Evolutionary conservation across 2,888 invertebrate genomes (phyloP).

Genomic region (Koerneria pararmatus): DNA sequence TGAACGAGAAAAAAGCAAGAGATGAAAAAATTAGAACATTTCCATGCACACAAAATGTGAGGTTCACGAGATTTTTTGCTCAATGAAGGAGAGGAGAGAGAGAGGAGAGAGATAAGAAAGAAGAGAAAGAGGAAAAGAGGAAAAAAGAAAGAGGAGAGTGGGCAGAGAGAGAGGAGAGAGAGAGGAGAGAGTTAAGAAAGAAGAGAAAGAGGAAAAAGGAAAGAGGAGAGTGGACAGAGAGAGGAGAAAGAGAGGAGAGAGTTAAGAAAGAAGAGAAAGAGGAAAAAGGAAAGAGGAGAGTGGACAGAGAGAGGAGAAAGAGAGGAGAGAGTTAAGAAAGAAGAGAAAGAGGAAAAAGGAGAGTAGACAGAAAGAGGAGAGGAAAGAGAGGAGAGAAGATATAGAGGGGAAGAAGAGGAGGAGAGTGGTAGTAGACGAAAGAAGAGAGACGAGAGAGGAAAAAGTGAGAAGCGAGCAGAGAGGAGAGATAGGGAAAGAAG

Average conservation of each 20-base stretch:
- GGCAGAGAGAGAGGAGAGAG: background rate
- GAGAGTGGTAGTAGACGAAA: conserved; percentile 5
- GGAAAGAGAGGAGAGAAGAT: conserved; percentile 9
- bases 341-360: too few species aligned
- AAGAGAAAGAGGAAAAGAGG: background rate
- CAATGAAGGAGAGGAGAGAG: background rate
- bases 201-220: background rate
- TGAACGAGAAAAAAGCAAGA: too few species aligned
- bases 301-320: conserved; percentile 10
- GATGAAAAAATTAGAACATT: too few species aligned
- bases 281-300: conserved; percentile 7
- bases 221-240: conserved; percentile 10
- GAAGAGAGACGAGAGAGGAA: conserved; percentile 1
- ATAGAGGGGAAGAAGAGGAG: conserved; percentile 6
- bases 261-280: conserved; percentile 1
- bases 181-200: background rate
- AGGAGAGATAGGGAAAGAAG: conserved; percentile 2
- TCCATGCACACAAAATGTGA: too few species aligned
- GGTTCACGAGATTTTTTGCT: too few species aligned
- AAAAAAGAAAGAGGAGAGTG: background rate
- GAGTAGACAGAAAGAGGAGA: background rate
- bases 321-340: too few species aligned
- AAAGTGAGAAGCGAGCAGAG: background rate
- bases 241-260: conserved; percentile 1
- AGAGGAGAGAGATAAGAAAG: background rate